A percentile compares a stretch with the other conserved stretches of the same genome.
Conservation (phyloP, 2,888 invertebrate genomes). For the Phengaris alcon region DNA sequence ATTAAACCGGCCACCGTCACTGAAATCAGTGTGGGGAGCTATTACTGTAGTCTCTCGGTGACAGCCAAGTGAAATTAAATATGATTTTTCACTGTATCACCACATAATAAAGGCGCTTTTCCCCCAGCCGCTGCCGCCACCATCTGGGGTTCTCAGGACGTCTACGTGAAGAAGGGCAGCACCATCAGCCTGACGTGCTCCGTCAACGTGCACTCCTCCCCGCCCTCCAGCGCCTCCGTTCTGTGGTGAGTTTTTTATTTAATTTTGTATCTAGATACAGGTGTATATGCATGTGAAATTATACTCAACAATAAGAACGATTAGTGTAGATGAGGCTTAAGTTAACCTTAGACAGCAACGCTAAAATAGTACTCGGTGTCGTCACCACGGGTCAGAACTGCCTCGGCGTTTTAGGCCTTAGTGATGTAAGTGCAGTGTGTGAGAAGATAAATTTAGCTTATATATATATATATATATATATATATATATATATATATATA, state of each 20-base stretch:
- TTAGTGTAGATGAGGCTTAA: background rate
- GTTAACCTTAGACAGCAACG: background rate
- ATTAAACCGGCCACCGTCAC: too few species aligned
- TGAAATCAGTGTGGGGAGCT: too few species aligned
- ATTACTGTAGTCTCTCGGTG: too few species aligned
- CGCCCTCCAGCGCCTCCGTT: constrained; percentile 84
- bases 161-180: constrained; percentile 93
- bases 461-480: too few species aligned
- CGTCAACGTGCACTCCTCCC: constrained; percentile 91
- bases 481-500: too few species aligned
- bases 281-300: background rate
- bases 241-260: constrained; percentile 75
- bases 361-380: background rate
- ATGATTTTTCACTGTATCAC: background rate
- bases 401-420: background rate
- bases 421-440: too few species aligned
- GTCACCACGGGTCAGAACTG: background rate
- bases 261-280: too few species aligned
- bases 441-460: too few species aligned
- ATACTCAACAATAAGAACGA: too few species aligned
- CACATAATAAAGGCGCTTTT: background rate
- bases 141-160: constrained; percentile 91
- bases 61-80: too few species aligned
- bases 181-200: constrained; percentile 93
- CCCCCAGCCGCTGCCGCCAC: constrained; percentile 90